Evolutionary conservation across 1,140 invertebrate genomes (phyloP).

Genomic region (Cotesia vestalis): DNA sequence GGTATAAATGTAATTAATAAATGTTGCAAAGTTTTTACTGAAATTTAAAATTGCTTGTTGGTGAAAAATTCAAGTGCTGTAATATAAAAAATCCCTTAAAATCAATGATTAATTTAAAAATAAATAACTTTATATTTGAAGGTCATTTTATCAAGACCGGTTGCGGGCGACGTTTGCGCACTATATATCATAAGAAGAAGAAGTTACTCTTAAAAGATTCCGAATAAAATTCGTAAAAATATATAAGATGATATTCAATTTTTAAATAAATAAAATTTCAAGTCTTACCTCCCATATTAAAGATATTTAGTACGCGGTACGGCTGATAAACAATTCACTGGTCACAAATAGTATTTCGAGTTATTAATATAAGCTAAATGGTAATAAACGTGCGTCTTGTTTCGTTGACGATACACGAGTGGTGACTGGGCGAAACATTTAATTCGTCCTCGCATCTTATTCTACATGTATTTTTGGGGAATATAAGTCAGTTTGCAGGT

Average conservation of each 20-base stretch:
- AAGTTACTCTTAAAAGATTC: too few species aligned
- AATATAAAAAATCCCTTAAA: neutral
- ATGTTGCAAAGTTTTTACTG: too few species aligned
- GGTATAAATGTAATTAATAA: neutral
- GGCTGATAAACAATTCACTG: constrained; percentile 13
- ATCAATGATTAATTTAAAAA: neutral
- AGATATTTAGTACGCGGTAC: neutral
- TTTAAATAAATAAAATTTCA: too few species aligned
- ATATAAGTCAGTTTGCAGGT: too few species aligned
- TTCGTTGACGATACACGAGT: constrained; percentile 51
- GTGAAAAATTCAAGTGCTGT: too few species aligned
- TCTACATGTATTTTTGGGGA: too few species aligned
- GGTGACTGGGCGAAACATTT: constrained; percentile 31
- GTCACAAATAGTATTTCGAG: constrained; percentile 22
- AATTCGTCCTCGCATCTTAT: too few species aligned
- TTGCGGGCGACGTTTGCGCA: constrained; percentile 31
- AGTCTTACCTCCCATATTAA: too few species aligned
- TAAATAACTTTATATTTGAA: constrained; percentile 46
- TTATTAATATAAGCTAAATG: neutral
- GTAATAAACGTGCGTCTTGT: constrained; percentile 45
- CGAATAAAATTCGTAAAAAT: too few species aligned
- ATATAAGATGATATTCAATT: too few species aligned
- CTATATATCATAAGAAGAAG: constrained; percentile 1
- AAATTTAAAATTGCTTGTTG: too few species aligned
- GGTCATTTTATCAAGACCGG: constrained; percentile 60